A percentile compares a stretch with the other conserved stretches of the same genome.
Conservation (phyloP, 2,113 vertebrate species). For the Solea senegalensis region DNA sequence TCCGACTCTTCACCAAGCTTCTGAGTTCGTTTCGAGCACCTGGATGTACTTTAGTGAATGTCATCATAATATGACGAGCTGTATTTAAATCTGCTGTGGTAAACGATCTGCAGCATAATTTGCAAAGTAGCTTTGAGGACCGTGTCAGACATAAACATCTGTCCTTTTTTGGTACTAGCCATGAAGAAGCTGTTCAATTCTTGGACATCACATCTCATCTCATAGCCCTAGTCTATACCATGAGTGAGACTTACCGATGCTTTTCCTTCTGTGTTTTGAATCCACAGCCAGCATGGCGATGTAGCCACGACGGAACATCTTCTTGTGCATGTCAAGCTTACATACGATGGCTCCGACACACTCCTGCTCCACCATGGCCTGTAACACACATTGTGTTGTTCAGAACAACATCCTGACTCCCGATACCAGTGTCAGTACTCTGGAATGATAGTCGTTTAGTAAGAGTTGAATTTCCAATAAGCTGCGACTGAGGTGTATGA, state of each 20-base stretch:
- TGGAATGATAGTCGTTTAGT: not conserved
- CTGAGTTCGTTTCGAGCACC: too few relatives aligned
- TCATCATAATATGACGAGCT: too few relatives aligned
- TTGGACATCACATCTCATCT: too few relatives aligned
- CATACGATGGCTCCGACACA: conserved; percentile 99
- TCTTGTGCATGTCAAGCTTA: conserved; percentile 99
- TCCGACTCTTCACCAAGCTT: not conserved
- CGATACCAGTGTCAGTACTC: not conserved
- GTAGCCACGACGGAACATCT: conserved; percentile 99
- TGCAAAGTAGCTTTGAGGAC: not conserved
- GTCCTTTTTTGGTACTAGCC: not conserved
- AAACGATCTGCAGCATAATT: not conserved
- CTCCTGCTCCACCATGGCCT: conserved; percentile 99
- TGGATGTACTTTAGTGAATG: too few relatives aligned
- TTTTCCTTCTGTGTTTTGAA: conserved; percentile 99
- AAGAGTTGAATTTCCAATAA: not conserved
- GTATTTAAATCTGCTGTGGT: not conserved
- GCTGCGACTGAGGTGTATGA: not conserved
- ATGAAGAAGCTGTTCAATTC: not conserved
- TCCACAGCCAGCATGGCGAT: conserved; percentile 99
- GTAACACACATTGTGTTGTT: conserved; percentile 55
- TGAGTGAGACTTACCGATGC: conserved; percentile 90
- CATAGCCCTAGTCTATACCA: not conserved
- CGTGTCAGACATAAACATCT: too few relatives aligned
- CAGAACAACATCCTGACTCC: not conserved